Percentiles rank a stretch among this genome's conserved stretches.
phyloP scores from a whole-genome alignment of 1,140 invertebrate genomes.

The Drosophila miranda region DNA sequence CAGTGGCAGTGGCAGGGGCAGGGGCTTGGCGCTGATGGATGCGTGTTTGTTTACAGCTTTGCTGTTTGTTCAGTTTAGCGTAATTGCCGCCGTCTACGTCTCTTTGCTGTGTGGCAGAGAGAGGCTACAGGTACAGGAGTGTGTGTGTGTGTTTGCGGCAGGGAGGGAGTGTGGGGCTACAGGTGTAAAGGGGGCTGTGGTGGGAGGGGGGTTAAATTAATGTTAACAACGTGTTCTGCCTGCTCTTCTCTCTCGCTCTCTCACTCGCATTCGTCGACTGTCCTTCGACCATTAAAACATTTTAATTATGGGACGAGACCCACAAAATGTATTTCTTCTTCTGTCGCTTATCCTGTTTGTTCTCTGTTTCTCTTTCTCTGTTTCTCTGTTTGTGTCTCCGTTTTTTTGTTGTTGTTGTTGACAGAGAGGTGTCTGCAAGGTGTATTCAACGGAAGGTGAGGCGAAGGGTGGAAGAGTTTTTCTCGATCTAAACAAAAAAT shows the following conservation, averaged over 20 bases:
- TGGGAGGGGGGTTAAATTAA: slow-evolving; percentile 67
- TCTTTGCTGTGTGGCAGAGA: background rate
- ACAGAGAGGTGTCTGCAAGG: slow-evolving; percentile 18
- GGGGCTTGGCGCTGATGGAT: slow-evolving; percentile 62
- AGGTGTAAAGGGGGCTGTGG: slow-evolving; percentile 2
- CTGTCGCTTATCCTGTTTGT: slow-evolving; percentile 29
- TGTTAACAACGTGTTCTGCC: slow-evolving; percentile 74
- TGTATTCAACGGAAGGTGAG: too few relatives aligned
- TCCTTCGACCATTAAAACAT: slow-evolving; percentile 61
- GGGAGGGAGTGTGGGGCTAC: background rate
- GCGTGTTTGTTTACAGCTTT: slow-evolving; percentile 80
- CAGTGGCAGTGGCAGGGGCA: slow-evolving; percentile 3
- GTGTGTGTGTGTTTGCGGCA: slow-evolving; percentile 8
- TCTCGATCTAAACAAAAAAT: too few relatives aligned
- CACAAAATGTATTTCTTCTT: slow-evolving; percentile 53
- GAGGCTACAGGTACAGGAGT: background rate
- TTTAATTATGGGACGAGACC: slow-evolving; percentile 67
- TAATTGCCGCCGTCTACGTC: slow-evolving; percentile 63
- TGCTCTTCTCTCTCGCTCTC: background rate
- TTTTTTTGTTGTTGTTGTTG: background rate
- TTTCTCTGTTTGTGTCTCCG: background rate
- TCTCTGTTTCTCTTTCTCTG: slow-evolving; percentile 19
- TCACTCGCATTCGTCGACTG: slow-evolving; percentile 12
- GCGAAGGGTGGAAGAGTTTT: too few relatives aligned
- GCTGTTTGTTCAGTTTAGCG: slow-evolving; percentile 80